phyloP scores from a whole-genome alignment of 2,113 vertebrate genomes.

The Psilopsiagon aurifrons region DNA sequence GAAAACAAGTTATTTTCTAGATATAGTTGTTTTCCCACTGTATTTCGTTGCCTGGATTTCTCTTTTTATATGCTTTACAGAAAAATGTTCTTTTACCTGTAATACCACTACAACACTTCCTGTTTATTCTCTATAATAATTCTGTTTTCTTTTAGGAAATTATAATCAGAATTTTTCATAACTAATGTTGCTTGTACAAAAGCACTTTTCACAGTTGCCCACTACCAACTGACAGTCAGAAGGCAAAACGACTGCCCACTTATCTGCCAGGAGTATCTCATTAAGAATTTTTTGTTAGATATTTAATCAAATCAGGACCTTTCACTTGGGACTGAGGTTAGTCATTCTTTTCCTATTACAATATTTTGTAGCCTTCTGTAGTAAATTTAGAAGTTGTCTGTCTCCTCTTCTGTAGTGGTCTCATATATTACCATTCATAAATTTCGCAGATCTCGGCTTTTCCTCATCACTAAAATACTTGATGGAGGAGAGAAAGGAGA shows the following conservation, averaged over 20 bases:
- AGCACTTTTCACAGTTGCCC: not conserved
- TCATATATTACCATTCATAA: not conserved
- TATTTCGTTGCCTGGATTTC: not conserved
- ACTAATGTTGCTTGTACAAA: not conserved
- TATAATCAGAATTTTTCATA: not conserved
- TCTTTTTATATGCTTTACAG: not conserved
- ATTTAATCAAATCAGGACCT: not conserved
- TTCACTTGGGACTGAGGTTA: not conserved
- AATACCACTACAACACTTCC: not conserved
- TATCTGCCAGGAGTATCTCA: not conserved
- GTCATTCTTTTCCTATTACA: not conserved
- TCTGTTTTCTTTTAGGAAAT: not conserved
- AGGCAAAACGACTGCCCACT: not conserved
- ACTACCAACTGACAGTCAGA: not conserved
- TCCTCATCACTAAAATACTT: not conserved
- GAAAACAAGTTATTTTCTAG: not conserved
- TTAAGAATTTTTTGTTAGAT: not conserved
- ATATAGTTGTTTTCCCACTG: not conserved
- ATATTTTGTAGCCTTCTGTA: not conserved
- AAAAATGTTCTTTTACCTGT: not conserved
- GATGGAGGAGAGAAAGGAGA: not conserved
- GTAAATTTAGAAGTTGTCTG: not conserved
- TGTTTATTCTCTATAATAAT: not conserved
- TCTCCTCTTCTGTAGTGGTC: not conserved
- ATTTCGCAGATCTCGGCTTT: not conserved